Conservation (phyloP, 2,113 vertebrate species). For the Cnemophilus loriae region DNA sequence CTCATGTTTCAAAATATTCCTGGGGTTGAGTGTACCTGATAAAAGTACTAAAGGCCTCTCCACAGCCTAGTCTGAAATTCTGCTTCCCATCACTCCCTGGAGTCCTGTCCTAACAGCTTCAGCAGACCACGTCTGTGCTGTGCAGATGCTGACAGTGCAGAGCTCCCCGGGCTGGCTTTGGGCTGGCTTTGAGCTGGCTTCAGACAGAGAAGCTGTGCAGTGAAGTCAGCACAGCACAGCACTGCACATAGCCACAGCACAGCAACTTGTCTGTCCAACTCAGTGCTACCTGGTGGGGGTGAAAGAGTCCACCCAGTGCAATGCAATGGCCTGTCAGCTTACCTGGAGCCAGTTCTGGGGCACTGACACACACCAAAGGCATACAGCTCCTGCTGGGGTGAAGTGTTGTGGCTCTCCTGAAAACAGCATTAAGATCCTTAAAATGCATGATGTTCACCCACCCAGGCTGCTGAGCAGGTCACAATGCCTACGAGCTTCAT, state of each 20-base stretch:
- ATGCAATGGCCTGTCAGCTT: not conserved
- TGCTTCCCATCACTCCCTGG: not conserved
- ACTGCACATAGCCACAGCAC: not conserved
- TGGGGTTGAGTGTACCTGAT: not conserved
- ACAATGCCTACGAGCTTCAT: not conserved
- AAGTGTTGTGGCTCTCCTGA: not conserved
- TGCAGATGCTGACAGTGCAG: not conserved
- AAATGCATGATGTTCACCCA: not conserved
- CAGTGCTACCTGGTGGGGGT: not conserved
- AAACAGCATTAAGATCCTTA: not conserved
- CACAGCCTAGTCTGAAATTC: not conserved
- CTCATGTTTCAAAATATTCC: not conserved
- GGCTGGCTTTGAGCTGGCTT: not conserved
- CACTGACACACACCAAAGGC: not conserved
- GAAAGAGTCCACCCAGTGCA: not conserved
- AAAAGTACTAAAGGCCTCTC: not conserved
- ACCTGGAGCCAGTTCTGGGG: not conserved
- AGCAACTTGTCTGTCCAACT: not conserved
- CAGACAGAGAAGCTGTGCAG: not conserved
- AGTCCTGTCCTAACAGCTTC: not conserved
- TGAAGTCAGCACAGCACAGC: not conserved
- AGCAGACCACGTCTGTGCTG: accelerated
- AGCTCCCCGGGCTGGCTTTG: not conserved
- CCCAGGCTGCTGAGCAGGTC: not conserved
- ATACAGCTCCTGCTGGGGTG: not conserved